A percentile compares a stretch with the other conserved stretches of the same genome.
These are phyloP conservation scores for Halcyon malimbica DNA, from an alignment of 2,113 vertebrate species.

Conservation along the genomic window DNA sequence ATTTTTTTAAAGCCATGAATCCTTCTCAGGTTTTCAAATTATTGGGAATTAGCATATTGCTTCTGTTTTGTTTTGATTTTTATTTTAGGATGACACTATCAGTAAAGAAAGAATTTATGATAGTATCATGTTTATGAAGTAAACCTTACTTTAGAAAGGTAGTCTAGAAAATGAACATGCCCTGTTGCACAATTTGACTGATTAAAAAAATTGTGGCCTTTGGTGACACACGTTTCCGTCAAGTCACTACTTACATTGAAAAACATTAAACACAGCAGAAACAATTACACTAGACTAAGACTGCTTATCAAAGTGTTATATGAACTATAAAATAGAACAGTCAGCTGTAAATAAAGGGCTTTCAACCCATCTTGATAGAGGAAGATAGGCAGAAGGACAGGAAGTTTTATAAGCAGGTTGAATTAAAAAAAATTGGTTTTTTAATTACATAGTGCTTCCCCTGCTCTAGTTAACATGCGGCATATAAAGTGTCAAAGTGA, in stretches of 20 bases:
- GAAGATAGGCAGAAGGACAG: neutral
- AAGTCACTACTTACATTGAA: neutral
- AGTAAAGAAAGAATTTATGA: neutral
- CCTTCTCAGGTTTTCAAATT: neutral
- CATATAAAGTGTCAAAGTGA: conserved; percentile 8
- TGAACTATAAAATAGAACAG: neutral
- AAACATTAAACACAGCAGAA: neutral
- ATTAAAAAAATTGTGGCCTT: neutral
- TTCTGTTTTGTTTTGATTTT: neutral
- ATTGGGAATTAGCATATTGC: neutral
- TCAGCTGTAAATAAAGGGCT: neutral
- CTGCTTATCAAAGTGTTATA: neutral
- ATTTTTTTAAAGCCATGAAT: neutral
- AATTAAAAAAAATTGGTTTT: conserved; percentile 4
- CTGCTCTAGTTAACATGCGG: neutral
- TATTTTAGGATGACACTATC: neutral
- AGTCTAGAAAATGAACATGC: neutral
- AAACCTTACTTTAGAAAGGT: neutral
- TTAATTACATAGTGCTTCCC: neutral
- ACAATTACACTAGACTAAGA: neutral
- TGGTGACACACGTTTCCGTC: neutral
- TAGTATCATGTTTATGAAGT: neutral
- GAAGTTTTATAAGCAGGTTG: neutral
- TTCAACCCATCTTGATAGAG: neutral
- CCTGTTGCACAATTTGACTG: neutral